phyloP scores from a whole-genome alignment of 2,113 vertebrate species.

The Canis aureus region DNA sequence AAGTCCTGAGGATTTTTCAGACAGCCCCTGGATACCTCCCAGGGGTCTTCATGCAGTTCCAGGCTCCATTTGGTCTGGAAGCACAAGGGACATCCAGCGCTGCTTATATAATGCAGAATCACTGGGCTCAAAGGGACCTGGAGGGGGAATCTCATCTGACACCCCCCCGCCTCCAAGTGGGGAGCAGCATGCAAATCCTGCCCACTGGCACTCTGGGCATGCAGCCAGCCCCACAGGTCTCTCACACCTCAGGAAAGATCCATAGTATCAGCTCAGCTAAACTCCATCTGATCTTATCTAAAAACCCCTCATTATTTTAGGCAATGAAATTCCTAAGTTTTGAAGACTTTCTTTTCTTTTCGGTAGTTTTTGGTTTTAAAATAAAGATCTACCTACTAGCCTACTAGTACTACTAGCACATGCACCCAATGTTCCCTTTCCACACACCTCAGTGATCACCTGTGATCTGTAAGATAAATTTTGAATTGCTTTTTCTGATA shows the following conservation, averaged over 20 bases:
- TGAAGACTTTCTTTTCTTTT: not conserved
- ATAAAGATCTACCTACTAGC: not conserved
- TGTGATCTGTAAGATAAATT: not conserved
- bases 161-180: not conserved
- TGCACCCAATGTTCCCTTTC: fast-evolving
- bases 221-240: not conserved
- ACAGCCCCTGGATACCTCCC: not conserved
- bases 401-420: fast-evolving
- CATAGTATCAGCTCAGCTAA: not conserved
- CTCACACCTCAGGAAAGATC: not conserved
- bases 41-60: not conserved
- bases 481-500: not conserved
- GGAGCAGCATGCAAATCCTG: not conserved
- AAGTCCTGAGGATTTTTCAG: not conserved
- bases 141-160: not conserved
- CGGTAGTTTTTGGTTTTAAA: not conserved
- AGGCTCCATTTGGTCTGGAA: not conserved
- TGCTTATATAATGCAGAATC: not conserved
- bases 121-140: not conserved
- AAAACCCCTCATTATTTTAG: not conserved
- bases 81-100: not conserved
- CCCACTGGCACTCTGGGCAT: fast-evolving
- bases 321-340: not conserved
- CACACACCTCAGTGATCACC: not conserved
- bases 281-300: too few species aligned